Percentiles rank a stretch among this genome's conserved stretches.
Conservation (phyloP, 2,797 vertebrate species). For the Paramormyrops hopkinsi region DNA sequence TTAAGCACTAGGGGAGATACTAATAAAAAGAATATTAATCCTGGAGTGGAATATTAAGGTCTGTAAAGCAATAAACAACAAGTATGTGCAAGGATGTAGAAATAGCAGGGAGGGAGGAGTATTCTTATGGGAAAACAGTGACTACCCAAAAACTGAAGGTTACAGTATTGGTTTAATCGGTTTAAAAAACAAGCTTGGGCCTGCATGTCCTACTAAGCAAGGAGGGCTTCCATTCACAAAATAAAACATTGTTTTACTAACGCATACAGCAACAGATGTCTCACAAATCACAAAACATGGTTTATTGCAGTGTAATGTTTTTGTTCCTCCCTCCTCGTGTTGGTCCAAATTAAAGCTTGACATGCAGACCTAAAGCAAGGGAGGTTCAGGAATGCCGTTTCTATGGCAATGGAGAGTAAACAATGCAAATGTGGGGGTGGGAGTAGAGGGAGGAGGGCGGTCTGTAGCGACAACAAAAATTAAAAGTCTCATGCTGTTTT, state of each 20-base stretch:
- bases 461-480: conserved; percentile 31
- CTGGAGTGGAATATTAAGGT: not conserved
- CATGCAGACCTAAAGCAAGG: conserved; percentile 42
- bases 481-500: conserved; percentile 33
- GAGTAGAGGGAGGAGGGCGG: conserved; percentile 16
- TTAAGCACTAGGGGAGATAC: not conserved
- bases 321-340: conserved; percentile 3
- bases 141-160: conserved; percentile 15
- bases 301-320: not conserved
- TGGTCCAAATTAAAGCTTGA: conserved; percentile 15
- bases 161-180: conserved; percentile 12
- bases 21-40: not conserved
- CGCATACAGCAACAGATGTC: not conserved
- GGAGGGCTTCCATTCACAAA: not conserved
- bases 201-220: conserved; percentile 10
- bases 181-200: conserved; percentile 13
- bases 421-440: conserved; percentile 42
- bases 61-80: conserved; percentile 8
- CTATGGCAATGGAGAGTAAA: conserved; percentile 49
- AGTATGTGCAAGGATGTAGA: not conserved
- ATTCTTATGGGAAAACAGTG: not conserved
- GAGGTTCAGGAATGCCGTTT: conserved; percentile 41
- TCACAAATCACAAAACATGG: not conserved
- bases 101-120: not conserved
- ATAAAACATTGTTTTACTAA: not conserved